These are phyloP conservation scores for Ariopsis seemanni DNA, from an alignment of 2,113 vertebrate genomes.

Conservation along the genomic window DNA sequence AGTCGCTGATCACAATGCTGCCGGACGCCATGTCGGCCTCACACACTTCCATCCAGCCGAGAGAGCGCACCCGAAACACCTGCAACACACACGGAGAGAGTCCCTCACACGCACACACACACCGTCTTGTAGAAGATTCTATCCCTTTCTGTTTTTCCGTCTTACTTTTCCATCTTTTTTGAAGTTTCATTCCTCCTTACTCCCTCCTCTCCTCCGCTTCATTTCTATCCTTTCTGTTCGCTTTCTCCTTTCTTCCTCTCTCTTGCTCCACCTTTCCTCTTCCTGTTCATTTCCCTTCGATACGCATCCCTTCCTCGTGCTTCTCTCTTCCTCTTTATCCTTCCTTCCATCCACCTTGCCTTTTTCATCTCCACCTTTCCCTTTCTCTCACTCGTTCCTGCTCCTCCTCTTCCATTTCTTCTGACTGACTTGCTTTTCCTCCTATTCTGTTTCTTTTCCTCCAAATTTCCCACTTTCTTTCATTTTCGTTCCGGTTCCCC, in stretches of 20 bases:
- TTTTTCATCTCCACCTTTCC: background rate
- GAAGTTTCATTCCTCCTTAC: background rate
- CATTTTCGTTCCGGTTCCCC: background rate
- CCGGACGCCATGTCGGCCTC: slow-evolving; percentile 89
- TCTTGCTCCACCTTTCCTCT: background rate
- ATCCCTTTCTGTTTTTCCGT: background rate
- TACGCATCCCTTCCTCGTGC: background rate
- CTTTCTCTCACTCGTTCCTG: background rate
- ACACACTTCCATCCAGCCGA: slow-evolving; percentile 97
- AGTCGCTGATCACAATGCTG: slow-evolving; percentile 90
- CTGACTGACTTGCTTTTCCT: background rate
- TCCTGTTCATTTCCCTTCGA: background rate
- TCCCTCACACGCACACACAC: background rate
- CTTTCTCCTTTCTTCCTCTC: background rate
- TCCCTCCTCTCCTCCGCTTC: background rate
- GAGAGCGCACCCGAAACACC: slow-evolving; percentile 91
- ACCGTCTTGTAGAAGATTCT: too few species aligned
- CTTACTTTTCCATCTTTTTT: background rate
- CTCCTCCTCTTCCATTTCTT: background rate
- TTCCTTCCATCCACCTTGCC: background rate
- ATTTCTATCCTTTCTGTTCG: background rate
- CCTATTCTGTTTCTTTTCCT: background rate
- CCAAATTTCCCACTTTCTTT: background rate
- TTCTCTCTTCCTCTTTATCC: background rate
- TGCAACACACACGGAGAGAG: slow-evolving; percentile 53